Base-by-base conservation (phyloP, 64 coral and sea anemone species). In the Montipora capricornis region DNA sequence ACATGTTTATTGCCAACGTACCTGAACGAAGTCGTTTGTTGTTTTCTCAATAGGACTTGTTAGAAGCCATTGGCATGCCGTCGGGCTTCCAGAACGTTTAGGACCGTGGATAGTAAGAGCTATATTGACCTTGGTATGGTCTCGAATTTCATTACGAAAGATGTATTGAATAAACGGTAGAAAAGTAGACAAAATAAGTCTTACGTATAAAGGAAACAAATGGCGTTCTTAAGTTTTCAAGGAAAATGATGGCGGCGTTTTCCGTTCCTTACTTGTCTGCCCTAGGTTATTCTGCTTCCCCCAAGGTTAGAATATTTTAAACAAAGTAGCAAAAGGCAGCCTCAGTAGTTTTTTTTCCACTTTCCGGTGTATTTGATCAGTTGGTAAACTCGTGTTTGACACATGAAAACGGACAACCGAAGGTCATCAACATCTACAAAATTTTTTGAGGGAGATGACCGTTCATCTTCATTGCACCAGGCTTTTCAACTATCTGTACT, bases 71-170 rank as follows among this genome's bases (percentile, higher is more conserved):
- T 61, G 16, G 64, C 60, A 4, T 20, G 37, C 44, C 7, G 16
- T 22, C 46, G 16, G 8, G 17, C 16, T 49, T 20, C 37, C 37
- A 37, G 37, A 37, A 37, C 37, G 37, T 37, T 49, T 49, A 50
- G 19, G 14, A 47, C 16, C 47, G 64, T 50, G 19, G 70, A 50
- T 45, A 70, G 62, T 20, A 17, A 7, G 67, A 22, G 47, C 8
- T 83, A 5, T 49, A 46, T 78, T 51, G 49, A 14, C 44, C 2
- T 10, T 71, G 44, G 37, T 37, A 37, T 22, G 22, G 47, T 86
- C 70, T 86, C 67, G 46, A 73, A 71, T 86, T 86, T 86, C 82
- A 86, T 71, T 45, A 71, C 59, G 47, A 71, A 20, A 71, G 62
- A 86, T 86, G 47, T 68, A 71, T 68, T 29, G 17, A 24, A 86